Base-by-base conservation (phyloP, 1,140 invertebrate genomes). In the Drosophila setifemur region DNA sequence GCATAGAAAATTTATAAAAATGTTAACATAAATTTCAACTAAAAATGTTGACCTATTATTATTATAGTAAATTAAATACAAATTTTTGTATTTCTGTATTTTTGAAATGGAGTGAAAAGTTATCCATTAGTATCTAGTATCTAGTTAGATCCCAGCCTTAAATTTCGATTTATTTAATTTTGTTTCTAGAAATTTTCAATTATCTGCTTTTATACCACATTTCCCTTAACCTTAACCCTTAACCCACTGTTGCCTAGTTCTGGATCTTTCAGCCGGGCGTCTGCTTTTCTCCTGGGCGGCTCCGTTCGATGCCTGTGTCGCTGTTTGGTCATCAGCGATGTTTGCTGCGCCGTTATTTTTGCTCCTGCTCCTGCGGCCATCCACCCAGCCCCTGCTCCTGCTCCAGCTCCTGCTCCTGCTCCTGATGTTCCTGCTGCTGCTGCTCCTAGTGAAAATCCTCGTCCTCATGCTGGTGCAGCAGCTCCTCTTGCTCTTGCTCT, bases 291-390 rank as follows among this genome's bases (percentile, higher is more conserved):
- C 43, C 52, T 44, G 64, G 39, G 11, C 29, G 11, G 29, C 67
- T 57, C 25, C 43, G 67, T 70, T 70, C 67, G 26, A 70, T 70
- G 67, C 44, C 53, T 50, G 25, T 72, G 76, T 58, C 60, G 77
- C 58, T 68, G 77, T 70, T 75, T 82, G 79, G 74, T 83, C 79
- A 83, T 85, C 79, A 85, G 79, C 79, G 79, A 70, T 83, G 78
- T 83, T 85, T 83, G 78, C 79, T 85, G 70, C 79, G 64, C 74
- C 79, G 79, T 83, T 85, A 79, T 83, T 83, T 83, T 83, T 83
- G 74, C 73, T 57, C 57, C 68, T 74, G 37, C 68, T 85, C 55
- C 79, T 74, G 70, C 63, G 57, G 44, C 69, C 5, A 14, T 21
- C 28, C 42, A 12, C 35, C 9, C 29, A 31, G 8, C 8, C 58